Base-by-base conservation (phyloP, 1,140 invertebrate genomes). In the Achroia grisella region DNA sequence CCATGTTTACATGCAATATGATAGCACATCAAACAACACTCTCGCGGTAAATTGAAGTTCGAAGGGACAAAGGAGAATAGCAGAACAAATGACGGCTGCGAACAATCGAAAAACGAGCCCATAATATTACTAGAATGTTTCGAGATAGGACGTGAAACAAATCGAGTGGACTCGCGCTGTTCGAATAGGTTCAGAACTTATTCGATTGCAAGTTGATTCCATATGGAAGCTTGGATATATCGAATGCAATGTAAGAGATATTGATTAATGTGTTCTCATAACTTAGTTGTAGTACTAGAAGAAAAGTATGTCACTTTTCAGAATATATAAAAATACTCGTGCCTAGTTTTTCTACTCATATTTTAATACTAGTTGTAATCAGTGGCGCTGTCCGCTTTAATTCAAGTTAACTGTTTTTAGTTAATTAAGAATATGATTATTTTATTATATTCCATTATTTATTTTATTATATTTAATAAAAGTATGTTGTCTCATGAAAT, bases 1-100 rank as follows among this genome's bases (percentile, higher is more conserved):
- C n/a, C n/a, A n/a, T n/a, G n/a, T n/a, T n/a, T 37, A 37, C 35
- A 17, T 37, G 35, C 35, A 37, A 37, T 37, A 37, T 37, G 35
- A 37, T 37, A 37, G 35, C 8, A 37, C 35, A 37, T 37, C 35
- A 37, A 37, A 37, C 35, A 37, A 37, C 35, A 37, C 6, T 37
- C 14, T 15, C 14, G 9, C 17, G 35, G 14, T 13, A 37, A 37
- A 37, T 37, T 10, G 12, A 5, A 35, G 12, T 14, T 5, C 33
- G 5, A 35, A 14, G 35, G 35, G 35, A 37, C 35, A 37, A 37
- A 37, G 10, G 33, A 35, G 35, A 37, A 35, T 23, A 23, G 17
- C 17, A 23, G 17, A 23, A 23, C 17, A 23, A 23, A 23, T 23
- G 17, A 23, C 17, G 17, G 17, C 17, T 23, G 17, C 34, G 12